Base-by-base conservation (phyloP, 35 echinoderm and acorn worm genomes). In the Chiridota heheva region DNA sequence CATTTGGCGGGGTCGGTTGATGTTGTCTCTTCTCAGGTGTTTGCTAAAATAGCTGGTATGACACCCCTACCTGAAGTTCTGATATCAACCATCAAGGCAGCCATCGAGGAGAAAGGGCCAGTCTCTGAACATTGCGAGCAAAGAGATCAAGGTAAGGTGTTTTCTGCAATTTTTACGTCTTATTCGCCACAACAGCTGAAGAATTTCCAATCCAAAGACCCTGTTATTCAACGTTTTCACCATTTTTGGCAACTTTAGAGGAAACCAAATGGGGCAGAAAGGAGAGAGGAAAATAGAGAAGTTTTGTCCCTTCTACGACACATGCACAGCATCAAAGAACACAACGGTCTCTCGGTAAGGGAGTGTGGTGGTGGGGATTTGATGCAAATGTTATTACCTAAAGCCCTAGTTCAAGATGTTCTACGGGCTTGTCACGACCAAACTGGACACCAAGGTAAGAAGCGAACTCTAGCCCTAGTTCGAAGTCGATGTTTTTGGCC, bases 381-480 rank as follows among this genome's bases (percentile, higher is more conserved):
- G 22, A 36, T 18, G 0, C 71, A 75, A 51, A 17, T 75, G 28
- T 26, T 75, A n/a, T 27, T 75, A 28, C 71, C 71, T 4, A 44
- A 24, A 0, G 27, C 2, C 13, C 44, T 47, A 17, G 51, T 26
- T 1, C 6, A 75, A 75, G 71, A 75, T 47, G 81, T 83, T 51
- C 42, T 81, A 6, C 20, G 18, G n/a, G 20, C 15, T 10, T 36
- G 40, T 24, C 73, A 87, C 80, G 58, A 80, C 36, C 25, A 79
- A n/a, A 53, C 43, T 42, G 86, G 86, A 41, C 86, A 88, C 61
- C 77, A 81, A 72, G 77, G 75, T 18, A 33, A 44, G 16, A 61
- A 88, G 26, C 53, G 67, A 60, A 88, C 86, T 25, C 20, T 33
- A 42, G 40, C 30, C 17, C 26, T 88, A 13, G 40, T 82, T 58